Conservation (phyloP, 2,113 vertebrate species). For the Chascanopsetta lugubris region DNA sequence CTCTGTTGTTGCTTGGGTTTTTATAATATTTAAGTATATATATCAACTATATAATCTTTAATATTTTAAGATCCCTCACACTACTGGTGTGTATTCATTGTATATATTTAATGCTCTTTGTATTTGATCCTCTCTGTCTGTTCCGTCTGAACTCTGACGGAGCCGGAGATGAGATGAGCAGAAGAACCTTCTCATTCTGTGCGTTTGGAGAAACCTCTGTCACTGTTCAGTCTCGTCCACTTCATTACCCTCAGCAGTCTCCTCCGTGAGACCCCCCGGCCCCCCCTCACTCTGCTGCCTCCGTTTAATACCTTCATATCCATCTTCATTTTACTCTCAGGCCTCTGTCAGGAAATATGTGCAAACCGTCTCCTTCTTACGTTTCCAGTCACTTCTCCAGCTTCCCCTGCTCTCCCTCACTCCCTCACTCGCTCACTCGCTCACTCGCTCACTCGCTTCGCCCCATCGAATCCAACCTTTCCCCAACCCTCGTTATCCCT, state of each 20-base stretch:
- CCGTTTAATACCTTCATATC: not conserved
- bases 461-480: conserved; percentile 39
- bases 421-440: conserved; percentile 10
- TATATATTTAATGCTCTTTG: too few species aligned
- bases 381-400: not conserved
- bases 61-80: too few species aligned
- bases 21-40: too few species aligned
- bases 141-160: too few species aligned
- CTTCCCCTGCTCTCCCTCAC: not conserved
- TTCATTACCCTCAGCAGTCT: conserved; percentile 32
- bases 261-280: too few species aligned
- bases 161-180: too few species aligned
- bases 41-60: too few species aligned
- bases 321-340: conserved; percentile 1
- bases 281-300: not conserved
- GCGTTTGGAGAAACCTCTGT: conserved; percentile 19
- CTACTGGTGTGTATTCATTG: too few species aligned
- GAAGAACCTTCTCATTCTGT: too few species aligned
- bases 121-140: too few species aligned
- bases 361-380: not conserved
- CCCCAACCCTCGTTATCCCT: conserved; percentile 38
- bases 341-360: not conserved
- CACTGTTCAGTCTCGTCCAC: conserved; percentile 18
- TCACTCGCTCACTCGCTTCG: conserved; percentile 2
- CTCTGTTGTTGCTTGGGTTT: too few species aligned